Percentiles rank a stretch among this genome's conserved stretches.
These are phyloP conservation scores for Oreochromis niloticus DNA, from an alignment of 2,113 vertebrate genomes.

Conservation along the genomic window DNA sequence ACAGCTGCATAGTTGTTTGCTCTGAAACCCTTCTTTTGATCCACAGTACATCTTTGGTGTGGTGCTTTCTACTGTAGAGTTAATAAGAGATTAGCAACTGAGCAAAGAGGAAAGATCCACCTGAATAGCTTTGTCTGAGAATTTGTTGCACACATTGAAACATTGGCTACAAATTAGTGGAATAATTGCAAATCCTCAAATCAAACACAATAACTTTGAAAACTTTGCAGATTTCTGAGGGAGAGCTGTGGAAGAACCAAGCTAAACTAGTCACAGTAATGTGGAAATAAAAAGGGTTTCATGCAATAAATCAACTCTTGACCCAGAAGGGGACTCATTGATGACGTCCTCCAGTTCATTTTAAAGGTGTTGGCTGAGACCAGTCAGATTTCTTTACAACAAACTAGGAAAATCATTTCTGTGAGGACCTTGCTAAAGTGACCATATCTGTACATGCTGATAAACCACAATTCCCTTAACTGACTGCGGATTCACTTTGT, in stretches of 20 bases:
- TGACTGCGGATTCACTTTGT: not conserved
- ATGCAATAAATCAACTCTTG: not conserved
- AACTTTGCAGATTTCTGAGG: not conserved
- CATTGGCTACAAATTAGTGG: not conserved
- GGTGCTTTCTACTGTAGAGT: not conserved
- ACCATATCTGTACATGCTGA: not conserved
- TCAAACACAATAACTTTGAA: not conserved
- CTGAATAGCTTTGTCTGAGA: not conserved
- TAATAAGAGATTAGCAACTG: not conserved
- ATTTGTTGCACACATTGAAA: not conserved
- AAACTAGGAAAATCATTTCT: not conserved
- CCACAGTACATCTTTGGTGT: not conserved
- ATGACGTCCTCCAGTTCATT: not conserved
- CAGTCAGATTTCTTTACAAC: not conserved
- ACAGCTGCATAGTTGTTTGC: not conserved
- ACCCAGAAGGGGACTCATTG: rapidly evolving
- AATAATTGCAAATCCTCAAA: not conserved
- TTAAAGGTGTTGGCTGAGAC: not conserved
- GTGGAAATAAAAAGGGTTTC: not conserved
- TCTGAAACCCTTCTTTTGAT: not conserved
- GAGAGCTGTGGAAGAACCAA: not conserved
- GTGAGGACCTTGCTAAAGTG: not conserved
- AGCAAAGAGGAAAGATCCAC: not conserved
- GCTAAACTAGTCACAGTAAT: not conserved
- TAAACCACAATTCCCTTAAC: not conserved